Percentiles rank a stretch among this genome's conserved stretches.
Conservation (phyloP, 2,888 invertebrate genomes). For the Acrobeloides nanus region DNA sequence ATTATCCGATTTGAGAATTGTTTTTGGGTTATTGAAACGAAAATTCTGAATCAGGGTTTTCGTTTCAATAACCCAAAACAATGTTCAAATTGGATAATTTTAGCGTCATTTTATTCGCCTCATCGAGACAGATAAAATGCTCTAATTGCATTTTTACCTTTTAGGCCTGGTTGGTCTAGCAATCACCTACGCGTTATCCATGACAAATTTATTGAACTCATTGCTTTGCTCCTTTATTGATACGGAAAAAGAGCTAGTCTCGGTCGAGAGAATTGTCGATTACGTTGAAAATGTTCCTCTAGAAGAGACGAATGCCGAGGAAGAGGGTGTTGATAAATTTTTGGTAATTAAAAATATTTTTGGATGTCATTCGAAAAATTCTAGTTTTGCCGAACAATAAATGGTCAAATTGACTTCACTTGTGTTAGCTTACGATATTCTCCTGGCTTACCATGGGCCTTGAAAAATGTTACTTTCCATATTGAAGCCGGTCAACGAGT, state of each 20-base stretch:
- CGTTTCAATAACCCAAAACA: too few relatives aligned
- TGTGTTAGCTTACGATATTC: slow-evolving; percentile 34
- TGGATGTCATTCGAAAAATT: slow-evolving; percentile 4
- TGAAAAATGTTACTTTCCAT: slow-evolving; percentile 62
- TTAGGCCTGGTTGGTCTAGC: slow-evolving; percentile 87
- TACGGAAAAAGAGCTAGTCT: slow-evolving; percentile 45
- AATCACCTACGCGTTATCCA: slow-evolving; percentile 81
- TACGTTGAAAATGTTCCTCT: slow-evolving; percentile 35
- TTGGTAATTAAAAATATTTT: slow-evolving; percentile 15
- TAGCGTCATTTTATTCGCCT: too few relatives aligned
- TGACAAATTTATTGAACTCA: slow-evolving; percentile 76
- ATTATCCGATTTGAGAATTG: too few relatives aligned
- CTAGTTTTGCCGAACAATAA: slow-evolving; percentile 18
- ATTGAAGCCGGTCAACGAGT: slow-evolving; percentile 78
- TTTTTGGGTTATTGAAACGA: too few relatives aligned
- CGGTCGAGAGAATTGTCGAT: slow-evolving; percentile 50
- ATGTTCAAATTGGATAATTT: too few relatives aligned
- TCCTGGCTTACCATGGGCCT: slow-evolving; percentile 30
- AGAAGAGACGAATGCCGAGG: slow-evolving; percentile 27
- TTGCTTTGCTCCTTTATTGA: slow-evolving; percentile 71
- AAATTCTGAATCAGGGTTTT: too few relatives aligned
- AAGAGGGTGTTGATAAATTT: slow-evolving; percentile 20
- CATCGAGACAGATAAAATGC: too few relatives aligned
- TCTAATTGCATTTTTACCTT: too few relatives aligned
- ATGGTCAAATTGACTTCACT: slow-evolving; percentile 29